Evolutionary conservation across 30 jellyfish, hydroid and myxozoan species (phyloP), one percentile per base, ranked within the genome.

Genomic region (Turritopsis dohrnii): DNA sequence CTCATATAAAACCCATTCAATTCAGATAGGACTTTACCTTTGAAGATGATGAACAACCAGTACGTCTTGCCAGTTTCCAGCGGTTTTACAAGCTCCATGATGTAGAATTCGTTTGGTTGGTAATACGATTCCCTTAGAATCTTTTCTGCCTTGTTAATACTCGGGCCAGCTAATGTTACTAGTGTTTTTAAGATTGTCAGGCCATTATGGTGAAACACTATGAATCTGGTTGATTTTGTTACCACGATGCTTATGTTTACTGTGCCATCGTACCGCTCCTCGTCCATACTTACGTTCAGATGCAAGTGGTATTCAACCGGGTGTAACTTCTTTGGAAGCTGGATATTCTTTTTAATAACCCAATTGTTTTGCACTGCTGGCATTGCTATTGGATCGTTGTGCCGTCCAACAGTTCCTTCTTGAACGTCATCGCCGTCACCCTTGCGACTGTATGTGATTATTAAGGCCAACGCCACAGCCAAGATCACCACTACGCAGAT

Each of bases 301-400:
- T 81, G 80, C 21, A 95, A 16, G 65, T 82, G 80, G 29, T 95
- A 95, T 28, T 81, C 90, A 66, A 28, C 8, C n/a, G 99, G 99
- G 29, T 54, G 25, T 0, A 95, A 71, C 31, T 76, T 65, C 25
- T 87, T 74, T 7, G 97, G 97, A 41, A 95, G 84, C 5, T 97
- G 89, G 28, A 31, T 71, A 73, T 77, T 73, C 21, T 74, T 72
- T 96, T 94, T 41, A 3, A 41, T 41, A 41, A 3, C 13, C 60
- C 60, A 41, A 3, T 41, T 41, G 60, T 41, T 13, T 41, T 41
- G 60, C 60, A 41, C 13, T 3, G 13, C 13, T 13, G 60, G 60
- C 60, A 3, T 41, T 41, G 60, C 9, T 13, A 41, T 41, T 13
- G 13, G 9, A 3, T 41, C 60, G 5, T 41, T 41, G 5, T 41